Evolutionary conservation across 1,140 invertebrate genomes (phyloP), one percentile per base, ranked within the genome.

Genomic region (Drosophila repletoides): DNA sequence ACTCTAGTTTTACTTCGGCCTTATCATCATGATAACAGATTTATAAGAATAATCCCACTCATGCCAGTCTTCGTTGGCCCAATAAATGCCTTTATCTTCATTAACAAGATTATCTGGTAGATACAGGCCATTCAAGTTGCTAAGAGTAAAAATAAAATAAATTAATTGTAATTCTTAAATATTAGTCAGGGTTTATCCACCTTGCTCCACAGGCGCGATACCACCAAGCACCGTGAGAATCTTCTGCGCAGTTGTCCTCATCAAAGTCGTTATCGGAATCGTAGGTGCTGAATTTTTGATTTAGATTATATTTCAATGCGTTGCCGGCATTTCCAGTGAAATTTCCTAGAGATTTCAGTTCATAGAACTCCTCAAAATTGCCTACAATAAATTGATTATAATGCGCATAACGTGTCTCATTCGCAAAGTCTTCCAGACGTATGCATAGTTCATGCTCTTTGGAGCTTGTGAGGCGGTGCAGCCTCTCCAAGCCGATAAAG

Each of bases 21-120:
- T 14, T 7, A 34, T 51, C 48, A 34, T 48, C 45, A 48, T 48
- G 0, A 26, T 48, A 0, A 48, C 45, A 1, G 45, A 10, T 14
- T 48, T 48, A 15, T 17, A 48, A 1, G 45, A 48, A 28, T 48
- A 48, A 2, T 48, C 26, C 12, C 24, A 48, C 4, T 48, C 45
- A 2, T 48, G 45, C 45, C 45, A 48, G 14, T 29, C 14, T 9
- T 26, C 12, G 26, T 5, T 15, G 5, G 9, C 45, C 45, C 45
- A 48, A 12, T n/a, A 9, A 14, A 48, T 15, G 45, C 26, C 26
- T 2, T 24, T 19, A 1, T 28, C 15, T 26, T 2, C 2, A 1
- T 10, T 17, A 0, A 7, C 26, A 29, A 9, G 5, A n/a, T 7
- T 29, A 17, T 19, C 9, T 2, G 3, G 5, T 0, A 31, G 1